A percentile compares a stretch with the other conserved stretches of the same genome.
These are phyloP conservation scores for Drosophila nr. perissopoda DNA, from an alignment of 2,888 invertebrate genomes.

Conservation along the genomic window DNA sequence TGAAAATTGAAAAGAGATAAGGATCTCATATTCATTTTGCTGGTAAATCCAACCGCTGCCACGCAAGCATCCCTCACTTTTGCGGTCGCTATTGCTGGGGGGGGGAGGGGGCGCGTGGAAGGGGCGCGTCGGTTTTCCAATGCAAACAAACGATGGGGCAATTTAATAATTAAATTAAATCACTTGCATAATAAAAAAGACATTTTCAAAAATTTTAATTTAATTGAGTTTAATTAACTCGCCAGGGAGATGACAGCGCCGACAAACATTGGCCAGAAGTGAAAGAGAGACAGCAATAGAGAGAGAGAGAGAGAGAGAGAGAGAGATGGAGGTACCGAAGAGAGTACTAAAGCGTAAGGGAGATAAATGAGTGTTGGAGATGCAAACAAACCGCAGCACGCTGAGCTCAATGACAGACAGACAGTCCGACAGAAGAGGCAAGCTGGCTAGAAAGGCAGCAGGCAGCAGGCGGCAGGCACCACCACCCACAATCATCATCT, in stretches of 20 bases:
- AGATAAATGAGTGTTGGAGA: constrained; percentile 3
- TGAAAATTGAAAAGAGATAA: neutral
- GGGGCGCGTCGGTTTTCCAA: constrained; percentile 26
- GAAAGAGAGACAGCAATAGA: neutral
- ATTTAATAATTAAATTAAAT: constrained; percentile 80
- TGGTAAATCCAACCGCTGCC: neutral
- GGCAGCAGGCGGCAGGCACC: neutral
- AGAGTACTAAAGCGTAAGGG: neutral
- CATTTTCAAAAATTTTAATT: constrained; percentile 80
- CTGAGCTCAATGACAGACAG: constrained; percentile 25
- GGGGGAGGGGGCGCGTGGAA: constrained; percentile 6
- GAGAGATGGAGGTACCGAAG: neutral
- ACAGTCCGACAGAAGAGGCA: neutral
- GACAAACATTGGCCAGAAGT: constrained; percentile 48
- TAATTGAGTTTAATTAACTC: constrained; percentile 84
- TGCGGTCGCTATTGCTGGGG: neutral
- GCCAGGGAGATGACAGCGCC: constrained; percentile 79
- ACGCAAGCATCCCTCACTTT: neutral
- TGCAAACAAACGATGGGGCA: constrained; percentile 71
- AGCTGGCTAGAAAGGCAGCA: neutral
- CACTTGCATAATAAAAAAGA: constrained; percentile 81
- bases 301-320: neutral
- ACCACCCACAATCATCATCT: neutral
- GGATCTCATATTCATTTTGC: neutral
- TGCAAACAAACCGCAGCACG: constrained; percentile 52